A percentile compares a stretch with the other conserved stretches of the same genome.
Conservation (phyloP, 2,888 invertebrate species). For the Drosophila dives region DNA sequence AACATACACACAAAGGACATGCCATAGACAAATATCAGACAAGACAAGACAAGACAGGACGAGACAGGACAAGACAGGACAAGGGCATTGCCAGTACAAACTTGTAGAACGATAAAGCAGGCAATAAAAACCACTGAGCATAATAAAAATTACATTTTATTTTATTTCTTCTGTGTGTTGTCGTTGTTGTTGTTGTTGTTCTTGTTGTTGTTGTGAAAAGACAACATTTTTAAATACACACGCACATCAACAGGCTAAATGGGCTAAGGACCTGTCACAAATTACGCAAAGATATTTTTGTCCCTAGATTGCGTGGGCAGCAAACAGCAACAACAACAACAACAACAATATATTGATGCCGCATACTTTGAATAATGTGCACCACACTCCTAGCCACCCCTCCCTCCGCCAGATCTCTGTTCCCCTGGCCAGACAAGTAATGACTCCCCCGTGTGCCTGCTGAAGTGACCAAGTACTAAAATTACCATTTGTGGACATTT, state of each 20-base stretch:
- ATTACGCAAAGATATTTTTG: slow-evolving; percentile 68
- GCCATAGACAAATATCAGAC: slow-evolving; percentile 78
- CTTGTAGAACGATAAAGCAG: slow-evolving; percentile 79
- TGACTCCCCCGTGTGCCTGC: slow-evolving; percentile 68
- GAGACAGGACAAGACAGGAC: slow-evolving; percentile 42
- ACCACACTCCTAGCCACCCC: slow-evolving; percentile 5
- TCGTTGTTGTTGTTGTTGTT: slow-evolving; percentile 12
- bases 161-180: slow-evolving; percentile 66
- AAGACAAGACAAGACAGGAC: slow-evolving; percentile 65
- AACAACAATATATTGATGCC: slow-evolving; percentile 35
- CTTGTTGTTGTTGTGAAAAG: slow-evolving; percentile 23
- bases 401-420: slow-evolving; percentile 14
- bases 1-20: slow-evolving; percentile 47
- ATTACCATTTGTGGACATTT: slow-evolving; percentile 78
- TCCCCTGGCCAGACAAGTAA: slow-evolving; percentile 46
- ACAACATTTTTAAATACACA: slow-evolving; percentile 72
- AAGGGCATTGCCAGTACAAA: slow-evolving; percentile 50
- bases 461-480: slow-evolving; percentile 46
- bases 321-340: slow-evolving; percentile 19
- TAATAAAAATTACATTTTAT: slow-evolving; percentile 81
- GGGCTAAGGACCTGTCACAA: slow-evolving; percentile 41
- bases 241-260: slow-evolving; percentile 64
- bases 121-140: slow-evolving; percentile 80
- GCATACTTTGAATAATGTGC: slow-evolving; percentile 66
- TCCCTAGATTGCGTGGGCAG: slow-evolving; percentile 70